Conservation (phyloP, 1,140 invertebrate genomes). For the Sipha flava region DNA sequence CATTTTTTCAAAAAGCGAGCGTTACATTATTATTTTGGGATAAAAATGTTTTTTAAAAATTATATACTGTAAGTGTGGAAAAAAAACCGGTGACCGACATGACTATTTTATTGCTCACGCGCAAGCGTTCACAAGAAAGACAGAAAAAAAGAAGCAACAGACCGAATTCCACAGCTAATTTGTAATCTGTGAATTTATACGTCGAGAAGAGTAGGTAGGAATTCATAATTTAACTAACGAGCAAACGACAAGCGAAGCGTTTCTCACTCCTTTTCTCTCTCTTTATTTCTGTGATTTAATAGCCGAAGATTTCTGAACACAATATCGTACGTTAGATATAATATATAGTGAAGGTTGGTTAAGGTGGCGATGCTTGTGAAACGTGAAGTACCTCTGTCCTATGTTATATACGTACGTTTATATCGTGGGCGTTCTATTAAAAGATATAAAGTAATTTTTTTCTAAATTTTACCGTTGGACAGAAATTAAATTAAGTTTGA, state of each 20-base stretch:
- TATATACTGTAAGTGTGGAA: not conserved
- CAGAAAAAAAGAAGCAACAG: not conserved
- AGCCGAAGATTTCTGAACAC: not conserved
- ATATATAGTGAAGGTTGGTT: not conserved
- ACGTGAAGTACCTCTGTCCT: too few relatives aligned
- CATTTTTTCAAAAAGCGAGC: too few relatives aligned
- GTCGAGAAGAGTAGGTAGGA: not conserved
- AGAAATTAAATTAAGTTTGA: too few relatives aligned
- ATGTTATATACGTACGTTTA: too few relatives aligned
- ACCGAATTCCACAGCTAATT: conserved; percentile 10
- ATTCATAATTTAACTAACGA: conserved; percentile 21
- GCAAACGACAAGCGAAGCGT: not conserved
- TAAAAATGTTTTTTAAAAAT: not conserved
- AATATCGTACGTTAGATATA: not conserved
- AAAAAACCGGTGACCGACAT: not conserved
- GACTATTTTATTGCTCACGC: not conserved
- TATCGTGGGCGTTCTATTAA: too few relatives aligned
- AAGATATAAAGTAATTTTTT: too few relatives aligned
- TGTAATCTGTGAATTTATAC: conserved; percentile 22
- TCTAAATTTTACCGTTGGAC: too few relatives aligned
- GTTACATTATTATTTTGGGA: not conserved
- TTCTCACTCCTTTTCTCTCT: not conserved
- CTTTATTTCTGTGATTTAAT: conserved; percentile 3
- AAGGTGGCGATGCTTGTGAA: not conserved
- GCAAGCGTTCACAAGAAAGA: not conserved